A percentile compares a stretch with the other conserved stretches of the same genome.
These are phyloP conservation scores for Notodonta dromedarius DNA, from an alignment of 2,888 invertebrate genomes.

Conservation along the genomic window DNA sequence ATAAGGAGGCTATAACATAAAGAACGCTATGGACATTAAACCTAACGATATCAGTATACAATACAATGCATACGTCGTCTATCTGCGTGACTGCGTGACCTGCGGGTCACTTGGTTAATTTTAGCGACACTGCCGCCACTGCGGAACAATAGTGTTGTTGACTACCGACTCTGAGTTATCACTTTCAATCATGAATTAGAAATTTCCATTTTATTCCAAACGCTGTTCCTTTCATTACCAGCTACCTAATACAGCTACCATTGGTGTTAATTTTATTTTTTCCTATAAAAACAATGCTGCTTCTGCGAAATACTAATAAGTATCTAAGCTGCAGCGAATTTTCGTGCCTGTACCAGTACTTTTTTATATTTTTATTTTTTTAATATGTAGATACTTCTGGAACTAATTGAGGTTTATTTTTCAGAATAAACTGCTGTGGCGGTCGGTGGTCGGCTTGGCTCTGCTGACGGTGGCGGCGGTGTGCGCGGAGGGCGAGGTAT, in stretches of 20 bases:
- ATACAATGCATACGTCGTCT: slow-evolving; percentile 18
- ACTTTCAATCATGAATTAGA: too few species aligned
- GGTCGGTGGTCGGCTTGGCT: slow-evolving; percentile 77
- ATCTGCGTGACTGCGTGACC: slow-evolving; percentile 45
- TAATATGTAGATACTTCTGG: too few species aligned
- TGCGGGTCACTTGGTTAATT: slow-evolving; percentile 57
- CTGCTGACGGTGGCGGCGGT: slow-evolving; percentile 77
- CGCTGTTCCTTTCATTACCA: too few species aligned
- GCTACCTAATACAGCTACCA: too few species aligned
- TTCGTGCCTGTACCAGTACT: background rate
- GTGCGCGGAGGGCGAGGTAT: slow-evolving; percentile 88
- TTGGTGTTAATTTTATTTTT: background rate
- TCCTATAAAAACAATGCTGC: slow-evolving; percentile 9
- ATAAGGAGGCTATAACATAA: slow-evolving; percentile 19
- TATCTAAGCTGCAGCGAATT: slow-evolving; percentile 14
- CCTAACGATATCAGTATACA: slow-evolving; percentile 17
- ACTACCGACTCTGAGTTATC: slow-evolving; percentile 42
- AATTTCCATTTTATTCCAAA: too few species aligned
- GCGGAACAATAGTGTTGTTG: slow-evolving; percentile 59
- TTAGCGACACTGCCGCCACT: slow-evolving; percentile 54
- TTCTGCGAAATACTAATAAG: slow-evolving; percentile 19
- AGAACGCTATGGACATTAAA: slow-evolving; percentile 19
- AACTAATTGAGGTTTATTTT: slow-evolving; percentile 7
- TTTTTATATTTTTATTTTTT: too few species aligned
- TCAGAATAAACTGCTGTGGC: slow-evolving; percentile 67